These are phyloP conservation scores for Trypoxylus dichotomus DNA, from an alignment of 1,140 invertebrate genomes.

Conservation along the genomic window DNA sequence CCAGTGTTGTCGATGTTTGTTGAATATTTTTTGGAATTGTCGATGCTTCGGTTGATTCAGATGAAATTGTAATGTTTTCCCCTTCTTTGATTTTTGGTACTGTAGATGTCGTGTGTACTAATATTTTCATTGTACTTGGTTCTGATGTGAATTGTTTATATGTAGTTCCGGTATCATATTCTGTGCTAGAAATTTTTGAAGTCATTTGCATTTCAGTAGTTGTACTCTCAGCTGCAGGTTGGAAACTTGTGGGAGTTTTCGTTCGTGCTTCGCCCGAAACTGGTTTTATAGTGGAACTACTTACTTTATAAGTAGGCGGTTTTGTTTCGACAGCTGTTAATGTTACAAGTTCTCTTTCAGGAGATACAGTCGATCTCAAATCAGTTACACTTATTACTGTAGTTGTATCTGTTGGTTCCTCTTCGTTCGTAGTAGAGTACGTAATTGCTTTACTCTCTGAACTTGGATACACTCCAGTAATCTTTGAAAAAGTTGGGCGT, in stretches of 20 bases:
- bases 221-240: not conserved
- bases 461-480: too few species aligned
- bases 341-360: not conserved
- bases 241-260: not conserved
- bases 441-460: too few species aligned
- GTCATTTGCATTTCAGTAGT: not conserved
- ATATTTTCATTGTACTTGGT: too few species aligned
- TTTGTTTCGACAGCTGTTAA: not conserved
- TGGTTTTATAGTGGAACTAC: not conserved
- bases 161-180: too few species aligned
- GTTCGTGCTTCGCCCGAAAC: slow-evolving; percentile 30
- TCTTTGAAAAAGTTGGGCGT: too few species aligned
- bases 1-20: not conserved
- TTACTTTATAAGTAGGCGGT: not conserved
- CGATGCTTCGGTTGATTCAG: not conserved
- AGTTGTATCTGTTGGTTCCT: too few species aligned
- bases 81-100: too few species aligned
- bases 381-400: not conserved
- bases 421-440: too few species aligned
- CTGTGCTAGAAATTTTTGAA: not conserved
- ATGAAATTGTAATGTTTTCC: not conserved
- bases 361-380: not conserved
- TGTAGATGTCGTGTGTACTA: too few species aligned
- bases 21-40: not conserved
- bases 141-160: too few species aligned